Evolutionary conservation across 2,888 invertebrate species (phyloP).

Genomic region (Xylocampa areola): DNA sequence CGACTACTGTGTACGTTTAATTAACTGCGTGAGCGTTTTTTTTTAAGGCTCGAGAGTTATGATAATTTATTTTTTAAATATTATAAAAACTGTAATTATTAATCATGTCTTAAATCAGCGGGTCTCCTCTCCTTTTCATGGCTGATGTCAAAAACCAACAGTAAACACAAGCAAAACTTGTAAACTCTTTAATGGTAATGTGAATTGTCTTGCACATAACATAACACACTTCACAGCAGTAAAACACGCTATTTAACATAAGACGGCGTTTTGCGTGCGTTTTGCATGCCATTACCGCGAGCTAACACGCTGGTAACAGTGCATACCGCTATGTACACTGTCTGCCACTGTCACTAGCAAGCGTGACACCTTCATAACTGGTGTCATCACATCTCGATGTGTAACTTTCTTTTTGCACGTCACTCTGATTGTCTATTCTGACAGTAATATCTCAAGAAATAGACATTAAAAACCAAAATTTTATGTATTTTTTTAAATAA

Average conservation of each 20-base stretch:
- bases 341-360: slow-evolving; percentile 33
- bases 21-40: too few relatives aligned
- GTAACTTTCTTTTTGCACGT: slow-evolving; percentile 30
- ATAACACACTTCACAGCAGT: slow-evolving; percentile 5
- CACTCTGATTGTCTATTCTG: background rate
- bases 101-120: too few relatives aligned
- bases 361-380: slow-evolving; percentile 40
- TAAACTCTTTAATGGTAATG: too few relatives aligned
- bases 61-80: too few relatives aligned
- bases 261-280: slow-evolving; percentile 16
- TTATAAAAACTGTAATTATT: too few relatives aligned
- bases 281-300: slow-evolving; percentile 43
- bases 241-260: slow-evolving; percentile 24
- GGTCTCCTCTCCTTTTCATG: too few relatives aligned
- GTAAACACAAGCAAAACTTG: too few relatives aligned
- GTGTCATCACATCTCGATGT: slow-evolving; percentile 24
- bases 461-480: background rate
- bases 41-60: too few relatives aligned
- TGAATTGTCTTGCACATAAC: background rate
- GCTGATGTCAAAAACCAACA: too few relatives aligned
- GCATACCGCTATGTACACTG: slow-evolving; percentile 49
- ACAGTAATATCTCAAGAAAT: background rate
- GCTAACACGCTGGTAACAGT: slow-evolving; percentile 48
- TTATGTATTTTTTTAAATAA: too few relatives aligned
- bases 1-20: background rate